These are phyloP conservation scores for Drosophila cognata DNA, from an alignment of 2,888 invertebrate genomes.

Conservation along the genomic window DNA sequence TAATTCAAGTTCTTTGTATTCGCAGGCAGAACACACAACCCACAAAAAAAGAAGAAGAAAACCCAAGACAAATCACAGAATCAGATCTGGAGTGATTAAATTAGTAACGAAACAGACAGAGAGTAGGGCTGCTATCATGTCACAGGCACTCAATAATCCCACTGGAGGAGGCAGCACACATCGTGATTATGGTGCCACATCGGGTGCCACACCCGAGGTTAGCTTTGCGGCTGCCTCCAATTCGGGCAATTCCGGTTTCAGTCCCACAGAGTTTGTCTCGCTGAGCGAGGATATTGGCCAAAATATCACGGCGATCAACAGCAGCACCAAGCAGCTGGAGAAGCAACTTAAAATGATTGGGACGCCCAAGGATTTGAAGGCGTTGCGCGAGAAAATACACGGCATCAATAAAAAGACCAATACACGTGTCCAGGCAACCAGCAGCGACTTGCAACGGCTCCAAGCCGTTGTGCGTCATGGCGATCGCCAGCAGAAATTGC, in stretches of 20 bases:
- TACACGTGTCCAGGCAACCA: slow-evolving; percentile 90
- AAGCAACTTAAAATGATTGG: slow-evolving; percentile 91
- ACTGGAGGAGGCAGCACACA: slow-evolving; percentile 53
- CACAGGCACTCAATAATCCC: slow-evolving; percentile 79
- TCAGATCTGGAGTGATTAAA: background rate
- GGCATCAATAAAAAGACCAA: slow-evolving; percentile 91
- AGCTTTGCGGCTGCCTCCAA: slow-evolving; percentile 85
- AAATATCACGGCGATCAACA: slow-evolving; percentile 92
- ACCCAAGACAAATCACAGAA: background rate
- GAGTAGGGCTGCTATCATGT: slow-evolving; percentile 37
- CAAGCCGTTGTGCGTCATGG: slow-evolving; percentile 89
- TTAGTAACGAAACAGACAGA: slow-evolving; percentile 1
- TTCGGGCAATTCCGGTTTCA: slow-evolving; percentile 86
- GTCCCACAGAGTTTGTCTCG: slow-evolving; percentile 91
- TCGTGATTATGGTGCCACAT: slow-evolving; percentile 83
- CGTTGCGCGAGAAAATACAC: slow-evolving; percentile 89
- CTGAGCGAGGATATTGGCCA: slow-evolving; percentile 92
- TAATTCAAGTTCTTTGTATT: slow-evolving; percentile 50
- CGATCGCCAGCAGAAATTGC: slow-evolving; percentile 92
- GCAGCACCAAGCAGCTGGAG: slow-evolving; percentile 90
- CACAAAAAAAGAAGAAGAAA: slow-evolving; percentile 21
- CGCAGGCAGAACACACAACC: slow-evolving; percentile 46
- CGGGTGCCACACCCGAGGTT: slow-evolving; percentile 87
- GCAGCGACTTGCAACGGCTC: slow-evolving; percentile 90
- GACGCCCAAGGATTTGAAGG: slow-evolving; percentile 90